phyloP scores from a whole-genome alignment of 1,140 invertebrate genomes.

The Zaprionus nigranus region DNA sequence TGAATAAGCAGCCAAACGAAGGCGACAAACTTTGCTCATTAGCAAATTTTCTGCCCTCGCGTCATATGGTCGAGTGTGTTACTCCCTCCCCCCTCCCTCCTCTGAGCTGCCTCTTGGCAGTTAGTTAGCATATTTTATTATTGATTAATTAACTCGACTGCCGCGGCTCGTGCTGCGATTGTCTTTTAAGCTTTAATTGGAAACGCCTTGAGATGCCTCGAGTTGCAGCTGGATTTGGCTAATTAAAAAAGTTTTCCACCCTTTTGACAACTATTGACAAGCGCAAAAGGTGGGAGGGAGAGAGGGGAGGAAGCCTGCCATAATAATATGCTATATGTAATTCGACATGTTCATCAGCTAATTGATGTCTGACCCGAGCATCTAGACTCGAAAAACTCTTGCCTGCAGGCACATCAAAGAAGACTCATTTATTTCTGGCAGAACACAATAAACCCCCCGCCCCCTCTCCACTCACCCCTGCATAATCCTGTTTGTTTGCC shows the following conservation, averaged over 20 bases:
- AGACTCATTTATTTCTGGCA: not conserved
- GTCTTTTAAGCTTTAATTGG: constrained; percentile 43
- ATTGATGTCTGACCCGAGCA: not conserved
- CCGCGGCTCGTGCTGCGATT: constrained; percentile 23
- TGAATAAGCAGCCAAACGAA: constrained; percentile 45
- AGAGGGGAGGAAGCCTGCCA: not conserved
- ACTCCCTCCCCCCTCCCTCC: not conserved
- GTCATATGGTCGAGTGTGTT: constrained; percentile 50
- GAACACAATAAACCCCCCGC: not conserved
- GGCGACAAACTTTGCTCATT: constrained; percentile 74
- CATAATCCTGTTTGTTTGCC: constrained; percentile 19
- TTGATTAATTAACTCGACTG: constrained; percentile 73
- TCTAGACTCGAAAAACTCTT: no score
- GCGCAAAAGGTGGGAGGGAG: constrained; percentile 14
- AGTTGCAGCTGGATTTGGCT: constrained; percentile 56
- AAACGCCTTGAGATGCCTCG: constrained; percentile 52
- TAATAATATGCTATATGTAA: constrained; percentile 17
- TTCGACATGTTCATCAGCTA: constrained; percentile 10
- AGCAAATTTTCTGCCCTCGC: constrained; percentile 65
- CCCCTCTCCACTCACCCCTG: no score
- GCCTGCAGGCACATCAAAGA: not conserved
- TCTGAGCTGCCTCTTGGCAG: constrained; percentile 43
- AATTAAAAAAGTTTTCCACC: constrained; percentile 76
- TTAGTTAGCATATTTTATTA: constrained; percentile 74
- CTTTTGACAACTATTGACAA: constrained; percentile 35